Percentiles rank a stretch among this genome's conserved stretches.
Evolutionary conservation across 2,797 vertebrate species (phyloP).

Genomic region (Acanthurus leucopareius): DNA sequence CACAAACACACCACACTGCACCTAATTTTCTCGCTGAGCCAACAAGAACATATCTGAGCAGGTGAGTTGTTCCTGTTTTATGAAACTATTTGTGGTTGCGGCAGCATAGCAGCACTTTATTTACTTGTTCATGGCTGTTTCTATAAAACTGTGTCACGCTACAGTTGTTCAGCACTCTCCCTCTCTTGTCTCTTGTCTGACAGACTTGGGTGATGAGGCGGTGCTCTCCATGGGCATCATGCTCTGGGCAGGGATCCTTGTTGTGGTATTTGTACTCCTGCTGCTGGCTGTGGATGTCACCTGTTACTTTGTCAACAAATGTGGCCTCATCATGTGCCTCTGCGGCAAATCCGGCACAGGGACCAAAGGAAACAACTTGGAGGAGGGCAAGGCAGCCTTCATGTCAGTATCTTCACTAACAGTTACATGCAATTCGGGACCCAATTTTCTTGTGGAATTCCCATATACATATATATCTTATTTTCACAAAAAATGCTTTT

Average conservation of each 20-base stretch:
- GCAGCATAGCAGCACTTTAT: slow-evolving; percentile 45
- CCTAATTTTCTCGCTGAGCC: slow-evolving; percentile 43
- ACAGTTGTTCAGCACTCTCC: slow-evolving; percentile 35
- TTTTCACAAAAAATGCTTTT: not conserved
- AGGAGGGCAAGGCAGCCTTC: slow-evolving; percentile 95
- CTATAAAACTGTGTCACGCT: slow-evolving; percentile 12
- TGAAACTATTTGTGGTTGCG: slow-evolving; percentile 39
- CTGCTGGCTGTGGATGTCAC: slow-evolving; percentile 95
- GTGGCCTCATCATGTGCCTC: slow-evolving; percentile 97
- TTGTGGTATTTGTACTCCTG: slow-evolving; percentile 92
- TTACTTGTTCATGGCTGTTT: slow-evolving; percentile 25
- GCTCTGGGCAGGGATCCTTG: slow-evolving; percentile 92
- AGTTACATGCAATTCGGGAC: not conserved
- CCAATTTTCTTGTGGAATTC: not conserved
- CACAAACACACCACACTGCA: slow-evolving; percentile 33
- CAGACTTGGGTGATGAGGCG: slow-evolving; percentile 89
- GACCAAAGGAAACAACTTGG: slow-evolving; percentile 94
- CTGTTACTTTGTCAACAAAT: slow-evolving; percentile 99
- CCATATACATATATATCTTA: not conserved
- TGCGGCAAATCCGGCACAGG: slow-evolving; percentile 93
- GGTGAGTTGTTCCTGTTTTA: slow-evolving; percentile 78
- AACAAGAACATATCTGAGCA: slow-evolving; percentile 46
- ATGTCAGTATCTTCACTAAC: slow-evolving; percentile 87
- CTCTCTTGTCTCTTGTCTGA: slow-evolving; percentile 46
- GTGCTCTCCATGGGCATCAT: slow-evolving; percentile 92